Conservation (phyloP, 1,140 invertebrate species). For the Drosophila chauvacae region DNA sequence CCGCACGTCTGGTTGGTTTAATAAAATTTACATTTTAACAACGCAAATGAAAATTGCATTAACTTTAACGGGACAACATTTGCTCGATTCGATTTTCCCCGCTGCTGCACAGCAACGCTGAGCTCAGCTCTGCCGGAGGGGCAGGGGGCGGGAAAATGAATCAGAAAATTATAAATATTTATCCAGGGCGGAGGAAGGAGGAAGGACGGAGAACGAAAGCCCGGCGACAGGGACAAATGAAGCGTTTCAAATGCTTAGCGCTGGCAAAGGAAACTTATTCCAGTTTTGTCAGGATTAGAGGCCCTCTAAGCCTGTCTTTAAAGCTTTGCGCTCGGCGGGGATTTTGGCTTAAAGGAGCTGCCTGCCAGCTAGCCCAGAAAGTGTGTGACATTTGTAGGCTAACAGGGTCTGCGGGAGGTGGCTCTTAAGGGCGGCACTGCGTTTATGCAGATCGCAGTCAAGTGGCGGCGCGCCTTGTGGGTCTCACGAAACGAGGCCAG, state of each 20-base stretch:
- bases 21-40: constrained; percentile 79
- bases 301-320: constrained; percentile 36
- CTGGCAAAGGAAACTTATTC: constrained; percentile 39
- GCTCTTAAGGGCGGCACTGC: constrained; percentile 41
- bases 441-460: constrained; percentile 80
- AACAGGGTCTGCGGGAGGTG: not conserved
- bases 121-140: not conserved
- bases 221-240: constrained; percentile 38
- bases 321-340: constrained; percentile 35
- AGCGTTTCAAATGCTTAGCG: constrained; percentile 39
- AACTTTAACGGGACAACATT: constrained; percentile 62
- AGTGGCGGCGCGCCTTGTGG: constrained; percentile 60
- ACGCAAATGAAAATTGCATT: constrained; percentile 70
- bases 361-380: constrained; percentile 16
- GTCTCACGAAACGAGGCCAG: constrained; percentile 67
- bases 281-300: constrained; percentile 55
- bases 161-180: constrained; percentile 57
- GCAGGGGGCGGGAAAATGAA: constrained; percentile 15
- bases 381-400: constrained; percentile 19
- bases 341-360: constrained; percentile 45
- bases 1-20: constrained; percentile 64
- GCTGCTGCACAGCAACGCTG: constrained; percentile 9
- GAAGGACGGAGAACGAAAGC: not conserved
- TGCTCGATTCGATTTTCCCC: constrained; percentile 44
- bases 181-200: not conserved